phyloP scores from a whole-genome alignment of 2,888 invertebrate genomes.

The Drosophila tripunctata region DNA sequence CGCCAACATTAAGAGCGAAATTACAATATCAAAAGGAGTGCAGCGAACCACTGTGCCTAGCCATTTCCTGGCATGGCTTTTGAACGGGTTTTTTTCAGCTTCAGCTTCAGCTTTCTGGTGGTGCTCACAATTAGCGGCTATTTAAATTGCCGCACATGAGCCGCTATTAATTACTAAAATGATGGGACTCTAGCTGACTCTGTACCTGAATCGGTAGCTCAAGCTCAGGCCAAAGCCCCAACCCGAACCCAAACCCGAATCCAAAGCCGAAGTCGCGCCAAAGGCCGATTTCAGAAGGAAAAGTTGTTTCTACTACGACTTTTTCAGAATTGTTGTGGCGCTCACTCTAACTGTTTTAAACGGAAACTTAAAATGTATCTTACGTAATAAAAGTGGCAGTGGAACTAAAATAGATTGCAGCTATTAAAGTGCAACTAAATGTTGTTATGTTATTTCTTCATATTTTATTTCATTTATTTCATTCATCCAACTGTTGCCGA shows the following conservation, averaged over 20 bases:
- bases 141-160: conserved; percentile 70
- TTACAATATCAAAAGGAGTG: conserved; percentile 59
- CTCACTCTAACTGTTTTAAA: conserved; percentile 54
- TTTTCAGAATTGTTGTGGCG: conserved; percentile 23
- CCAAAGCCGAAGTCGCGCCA: conserved; percentile 14
- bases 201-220: too few species aligned
- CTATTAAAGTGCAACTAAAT: conserved; percentile 1
- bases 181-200: conserved; percentile 50
- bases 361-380: conserved; percentile 52
- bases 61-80: conserved; percentile 56
- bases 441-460: not conserved
- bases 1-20: conserved; percentile 60
- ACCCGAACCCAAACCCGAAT: not conserved
- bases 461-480: not conserved
- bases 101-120: conserved; percentile 49
- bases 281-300: conserved; percentile 47
- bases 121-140: conserved; percentile 69
- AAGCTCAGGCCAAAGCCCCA: not conserved
- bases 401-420: conserved; percentile 3
- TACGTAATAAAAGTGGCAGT: conserved; percentile 33
- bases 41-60: conserved; percentile 48
- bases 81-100: conserved; percentile 62
- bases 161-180: conserved; percentile 66
- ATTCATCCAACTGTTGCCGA: not conserved
- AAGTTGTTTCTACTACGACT: conserved; percentile 56